Base-by-base conservation (phyloP, 2,113 vertebrate genomes). In the Speoplatyrhinus poulsoni region DNA sequence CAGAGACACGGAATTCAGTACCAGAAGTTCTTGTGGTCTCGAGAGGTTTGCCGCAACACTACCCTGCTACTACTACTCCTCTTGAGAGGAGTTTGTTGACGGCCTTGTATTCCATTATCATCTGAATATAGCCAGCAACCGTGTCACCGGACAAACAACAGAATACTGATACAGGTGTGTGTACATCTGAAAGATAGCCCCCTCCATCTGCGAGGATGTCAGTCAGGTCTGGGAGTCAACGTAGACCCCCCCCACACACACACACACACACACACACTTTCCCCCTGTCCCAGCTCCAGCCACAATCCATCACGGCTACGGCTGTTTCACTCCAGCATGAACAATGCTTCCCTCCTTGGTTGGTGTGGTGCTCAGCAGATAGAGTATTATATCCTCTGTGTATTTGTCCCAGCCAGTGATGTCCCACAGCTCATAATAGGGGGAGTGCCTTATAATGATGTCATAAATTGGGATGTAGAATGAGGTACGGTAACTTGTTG, bases 301-400 rank as follows among this genome's bases (percentile, higher is more conserved):
- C 56, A 62, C 65, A 61, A 57, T 26, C 26, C 53, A 75, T 77
- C 65, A 63, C 54, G 13, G 60, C 79, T 63, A 47, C 60, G 26
- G 69, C 55, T 54, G 56, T 64, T 73, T 72, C 59, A 12, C 71
- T 64, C 19, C 12, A 54, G 69, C 57, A 70, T 60, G 75, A 15
- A 59, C 33, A 33, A 12, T 56, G 46, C n/a, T 63, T 11, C 10
- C 76, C 78, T 82, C 77, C 74, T 60, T 46, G 17, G 61, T 69
- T 64, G 61, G 56, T 70, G 67, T 67, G 76, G 71, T 76, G 73
- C 59, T 87, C 73, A 77, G 72, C 62, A 80, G 69, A 82, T 79
- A 80, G 73, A 46, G 46, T 69, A 69, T 82, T 86, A 82, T 79
- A 82, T 84, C 77, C 66, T 75, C 9, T 9, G 12, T 3, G 26